Base-by-base conservation (phyloP, 2,113 vertebrate genomes). In the Nycticebus coucang region DNA sequence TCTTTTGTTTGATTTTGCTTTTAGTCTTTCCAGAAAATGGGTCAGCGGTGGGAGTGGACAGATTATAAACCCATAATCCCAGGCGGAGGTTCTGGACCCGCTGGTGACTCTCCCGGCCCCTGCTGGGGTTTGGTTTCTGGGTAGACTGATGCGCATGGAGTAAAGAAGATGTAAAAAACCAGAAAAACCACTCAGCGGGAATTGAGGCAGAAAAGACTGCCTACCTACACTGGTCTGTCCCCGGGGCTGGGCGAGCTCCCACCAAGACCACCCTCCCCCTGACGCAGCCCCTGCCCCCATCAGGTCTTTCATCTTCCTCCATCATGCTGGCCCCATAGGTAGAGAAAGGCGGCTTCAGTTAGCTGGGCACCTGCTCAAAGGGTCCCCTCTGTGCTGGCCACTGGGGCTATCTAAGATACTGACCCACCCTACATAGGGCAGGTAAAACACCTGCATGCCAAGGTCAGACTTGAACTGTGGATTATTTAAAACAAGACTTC, bases 1-100 rank as follows among this genome's bases (percentile, higher is more conserved):
- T 45, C 26, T 94, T 88, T 71, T 41, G 71, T 71, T 71, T 41
- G 3, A 53, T 66, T 80, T 59, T 66, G 45, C 81, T 41, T 55
- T 93, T 72, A 5, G 26, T 66, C 30, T 88, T 66, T n/a, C 97
- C 91, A 91, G 78, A 90, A 94, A 91, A 83, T 55, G 41, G 30
- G 60, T 55, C 71, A 30, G 35, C 59, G 71, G 62, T 45, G 77
- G 87, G 22, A 81, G 45, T 0, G 10, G n/a, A 57, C n/a, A n/a
- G 50, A 10, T 53, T 35, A 33, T 28, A 83, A 30, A 85, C 77
- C 57, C 1, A 0, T 26, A 79, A 13, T 30, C 26, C 0, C 0
- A 26, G 80, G 75, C n/a, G 50, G 74, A 45, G 69, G 66, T n/a
- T 50, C 37, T 64, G 18, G 9, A 24, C 22, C 35, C 33, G 10